Evolutionary conservation across 2,888 invertebrate species (phyloP).

Genomic region (Hydrotaea diabolus): DNA sequence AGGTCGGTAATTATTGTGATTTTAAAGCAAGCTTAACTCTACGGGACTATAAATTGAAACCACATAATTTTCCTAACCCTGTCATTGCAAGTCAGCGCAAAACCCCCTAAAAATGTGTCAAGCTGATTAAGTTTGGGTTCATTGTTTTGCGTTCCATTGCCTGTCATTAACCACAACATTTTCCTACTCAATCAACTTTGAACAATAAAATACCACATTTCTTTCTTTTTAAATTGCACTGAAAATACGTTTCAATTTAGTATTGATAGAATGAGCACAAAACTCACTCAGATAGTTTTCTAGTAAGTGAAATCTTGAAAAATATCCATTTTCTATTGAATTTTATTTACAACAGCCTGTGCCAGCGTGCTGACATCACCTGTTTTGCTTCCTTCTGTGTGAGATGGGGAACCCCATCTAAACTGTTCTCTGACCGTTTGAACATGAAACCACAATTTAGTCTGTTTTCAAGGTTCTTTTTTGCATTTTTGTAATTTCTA

Average conservation of each 20-base stretch:
- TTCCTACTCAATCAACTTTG: too few relatives aligned
- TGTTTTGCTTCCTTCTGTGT: not conserved
- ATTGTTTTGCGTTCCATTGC: not conserved
- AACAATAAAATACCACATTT: too few relatives aligned
- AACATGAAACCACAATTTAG: not conserved
- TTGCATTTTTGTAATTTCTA: not conserved
- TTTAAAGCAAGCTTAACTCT: not conserved
- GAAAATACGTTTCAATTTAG: too few relatives aligned
- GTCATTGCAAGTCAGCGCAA: not conserved
- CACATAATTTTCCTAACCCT: conserved; percentile 1
- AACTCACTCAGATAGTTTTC: not conserved
- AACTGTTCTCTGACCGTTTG: not conserved
- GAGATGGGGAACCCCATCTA: not conserved
- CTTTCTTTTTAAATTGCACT: too few relatives aligned
- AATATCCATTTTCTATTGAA: not conserved
- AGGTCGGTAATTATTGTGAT: not conserved
- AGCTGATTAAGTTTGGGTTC: not conserved
- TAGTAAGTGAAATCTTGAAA: not conserved
- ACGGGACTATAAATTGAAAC: not conserved
- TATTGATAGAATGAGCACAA: too few relatives aligned
- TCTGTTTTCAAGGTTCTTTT: not conserved
- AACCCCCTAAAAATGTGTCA: not conserved
- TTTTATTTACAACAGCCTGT: not conserved
- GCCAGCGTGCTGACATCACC: not conserved
- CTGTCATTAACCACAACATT: not conserved